phyloP scores from a whole-genome alignment of 2,113 vertebrate genomes.

The Nothoprocta pentlandii region DNA sequence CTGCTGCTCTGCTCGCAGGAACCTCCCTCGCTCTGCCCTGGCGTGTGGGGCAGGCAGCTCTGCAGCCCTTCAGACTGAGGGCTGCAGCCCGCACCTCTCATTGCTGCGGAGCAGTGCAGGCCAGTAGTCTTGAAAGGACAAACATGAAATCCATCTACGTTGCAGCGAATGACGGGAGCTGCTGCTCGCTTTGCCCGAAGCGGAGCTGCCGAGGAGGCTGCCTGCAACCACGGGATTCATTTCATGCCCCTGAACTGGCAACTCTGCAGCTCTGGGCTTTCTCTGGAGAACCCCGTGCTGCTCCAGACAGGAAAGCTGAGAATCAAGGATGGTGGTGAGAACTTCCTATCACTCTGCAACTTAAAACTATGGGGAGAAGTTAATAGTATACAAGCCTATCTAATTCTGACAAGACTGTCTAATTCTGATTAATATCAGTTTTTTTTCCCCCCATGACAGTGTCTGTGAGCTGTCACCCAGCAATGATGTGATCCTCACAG shows the following conservation, averaged over 20 bases:
- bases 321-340: not conserved
- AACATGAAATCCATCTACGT: not conserved
- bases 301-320: not conserved
- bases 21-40: not conserved
- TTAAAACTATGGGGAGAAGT: slow-evolving; percentile 26
- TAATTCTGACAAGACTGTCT: not conserved
- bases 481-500: not conserved
- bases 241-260: too few species aligned
- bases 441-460: not conserved
- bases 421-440: too few species aligned
- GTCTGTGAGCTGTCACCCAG: not conserved
- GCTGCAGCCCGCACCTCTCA: not conserved
- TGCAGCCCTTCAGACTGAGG: too few species aligned
- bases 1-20: not conserved
- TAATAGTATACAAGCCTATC: not conserved
- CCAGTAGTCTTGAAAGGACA: not conserved
- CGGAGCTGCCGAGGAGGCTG: too few species aligned
- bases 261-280: too few species aligned
- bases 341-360: slow-evolving; percentile 19
- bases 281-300: too few species aligned
- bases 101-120: rapidly evolving
- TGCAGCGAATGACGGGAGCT: slow-evolving; percentile 1
- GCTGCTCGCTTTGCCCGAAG: not conserved
- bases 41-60: not conserved
- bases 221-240: too few species aligned